Base-by-base conservation (phyloP, 2,797 vertebrate genomes). In the Sciurus carolinensis region DNA sequence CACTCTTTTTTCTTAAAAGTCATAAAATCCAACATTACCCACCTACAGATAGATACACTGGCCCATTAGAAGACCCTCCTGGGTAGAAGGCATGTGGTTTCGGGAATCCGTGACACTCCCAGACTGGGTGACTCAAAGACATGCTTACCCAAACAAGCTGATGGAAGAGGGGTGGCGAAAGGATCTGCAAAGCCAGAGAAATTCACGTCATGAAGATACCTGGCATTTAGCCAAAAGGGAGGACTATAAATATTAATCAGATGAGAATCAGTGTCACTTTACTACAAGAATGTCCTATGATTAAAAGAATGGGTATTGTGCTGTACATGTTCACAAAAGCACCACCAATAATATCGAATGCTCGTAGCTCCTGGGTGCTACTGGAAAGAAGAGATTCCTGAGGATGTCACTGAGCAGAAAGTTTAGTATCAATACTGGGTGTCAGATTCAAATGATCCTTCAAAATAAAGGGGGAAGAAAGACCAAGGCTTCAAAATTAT, bases 181-280 rank as follows among this genome's bases (percentile, higher is more conserved):
- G 20, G 42, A 91, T 39, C 50, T 42, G 44, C 20, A 52, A 83
- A 83, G 84, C 64, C 0, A 17, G 66, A 66, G 75, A 91, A 96
- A 96, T 50, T 94, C 97, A 91, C 85, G 59, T 90, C 52, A 93
- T 85, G 87, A 96, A 96, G 90, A 95, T 50, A 50, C 30, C 75
- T 97, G 95, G 95, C 97, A 72, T 62, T 72, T 80, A 87, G 94
- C 95, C 95, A 82, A 81, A 96, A 97, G 69, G 92, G 62, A 94
- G 96, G 94, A 89, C 91, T 91, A 95, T 97, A 97, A 96, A 97
- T 97, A 97, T 96, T 97, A 97, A 97, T 96, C 95, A 97, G 96
- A 92, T 94, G 89, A 96, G 89, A 97, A 97, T 91, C 94, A 89
- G 86, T 82, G 92, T 96, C 95, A 95, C 91, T 96, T 87, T 94